Conservation (phyloP, 2,797 vertebrate genomes). For the Cyclura pinguis region DNA sequence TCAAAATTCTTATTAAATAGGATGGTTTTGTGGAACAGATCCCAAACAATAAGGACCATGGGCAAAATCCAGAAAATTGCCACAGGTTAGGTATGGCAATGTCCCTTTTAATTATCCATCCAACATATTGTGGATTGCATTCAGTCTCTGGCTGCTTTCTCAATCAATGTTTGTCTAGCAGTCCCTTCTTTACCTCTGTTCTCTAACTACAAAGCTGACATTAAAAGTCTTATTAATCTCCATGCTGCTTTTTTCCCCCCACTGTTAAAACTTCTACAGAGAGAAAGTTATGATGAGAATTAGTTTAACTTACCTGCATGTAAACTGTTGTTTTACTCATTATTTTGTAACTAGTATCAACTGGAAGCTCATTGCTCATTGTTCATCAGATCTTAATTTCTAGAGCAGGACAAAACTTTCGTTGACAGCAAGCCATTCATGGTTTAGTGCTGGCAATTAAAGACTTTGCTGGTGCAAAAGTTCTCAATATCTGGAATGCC, state of each 20-base stretch:
- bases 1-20: constrained; percentile 3
- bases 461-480: background rate
- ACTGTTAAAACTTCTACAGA: no score
- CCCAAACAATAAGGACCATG: constrained; percentile 4
- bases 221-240: background rate
- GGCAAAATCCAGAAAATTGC: background rate
- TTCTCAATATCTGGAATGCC: background rate
- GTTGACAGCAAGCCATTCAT: background rate
- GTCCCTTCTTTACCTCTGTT: background rate
- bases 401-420: background rate
- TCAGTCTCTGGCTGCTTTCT: background rate
- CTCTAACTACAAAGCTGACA: background rate
- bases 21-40: constrained; percentile 16
- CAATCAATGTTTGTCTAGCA: background rate
- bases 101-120: background rate
- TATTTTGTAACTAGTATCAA: background rate
- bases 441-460: background rate
- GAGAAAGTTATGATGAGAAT: no score
- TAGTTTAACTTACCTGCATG: background rate
- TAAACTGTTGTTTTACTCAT: background rate
- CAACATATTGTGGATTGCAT: background rate
- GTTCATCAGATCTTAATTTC: background rate
- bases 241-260: background rate
- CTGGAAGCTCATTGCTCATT: background rate
- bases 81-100: background rate